Base-by-base conservation (phyloP, 2,888 invertebrate genomes). In the Drosophila melanocephala region DNA sequence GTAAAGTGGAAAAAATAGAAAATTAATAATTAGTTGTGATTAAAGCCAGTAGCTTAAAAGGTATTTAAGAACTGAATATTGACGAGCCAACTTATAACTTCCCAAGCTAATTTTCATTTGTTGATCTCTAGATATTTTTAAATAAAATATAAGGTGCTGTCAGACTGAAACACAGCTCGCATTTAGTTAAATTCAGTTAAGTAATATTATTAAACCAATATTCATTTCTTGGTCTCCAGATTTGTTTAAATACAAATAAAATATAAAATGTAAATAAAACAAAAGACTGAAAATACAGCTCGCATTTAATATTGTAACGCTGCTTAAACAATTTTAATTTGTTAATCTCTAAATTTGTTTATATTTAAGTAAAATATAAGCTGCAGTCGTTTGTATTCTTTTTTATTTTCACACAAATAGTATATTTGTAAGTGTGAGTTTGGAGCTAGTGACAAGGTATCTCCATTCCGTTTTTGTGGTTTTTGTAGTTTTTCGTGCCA, bases 401-500 rank as follows among this genome's bases (percentile, higher is more conserved):
- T 44, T 6, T 44, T 22, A 22, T 14, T 14, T 44, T 22, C 12
- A 22, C 22, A 44, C 44, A 44, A 22, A 22, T 3, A 22, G 44
- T 44, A 22, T 22, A 22, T 14, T 26, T 47, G 5, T 7, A 47
- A 47, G 47, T 47, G 28, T 47, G 16, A 9, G 22, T 16, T 47
- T 47, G 16, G 7, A 22, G 4, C 16, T 19, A 26, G 6, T 16
- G 12, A 30, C 52, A 52, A 12, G 3, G 10, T 37, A 10, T 35
- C 19, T 30, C 16, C 12, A 5, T n/a, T 47, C 47, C 26, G 16
- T 47, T 47, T 47, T 47, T 47, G 47, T 47, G 22, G 14, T 22
- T 28, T 22, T 44, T 7, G 19, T 44, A 51, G 14, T 14, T 65
- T 65, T 62, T 62, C 62, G 56, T 71, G 72, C 12, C 47, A 61